Conservation (phyloP, 2,888 invertebrate species). For the Microplitis deprimator region DNA sequence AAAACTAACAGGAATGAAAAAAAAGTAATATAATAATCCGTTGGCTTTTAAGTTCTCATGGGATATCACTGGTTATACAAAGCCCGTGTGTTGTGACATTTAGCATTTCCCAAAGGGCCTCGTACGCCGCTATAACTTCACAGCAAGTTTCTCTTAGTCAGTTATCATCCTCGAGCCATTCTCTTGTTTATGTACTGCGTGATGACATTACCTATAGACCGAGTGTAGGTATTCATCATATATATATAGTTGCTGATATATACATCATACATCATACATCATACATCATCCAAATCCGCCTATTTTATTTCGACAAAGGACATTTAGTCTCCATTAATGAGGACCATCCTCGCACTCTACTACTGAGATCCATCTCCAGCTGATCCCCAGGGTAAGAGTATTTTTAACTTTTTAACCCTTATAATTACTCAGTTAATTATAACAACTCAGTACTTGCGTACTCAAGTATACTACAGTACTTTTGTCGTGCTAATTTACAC, state of each 20-base stretch:
- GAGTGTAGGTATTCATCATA: background rate
- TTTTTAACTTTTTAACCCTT: background rate
- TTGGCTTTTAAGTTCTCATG: conserved; percentile 64
- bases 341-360: no score
- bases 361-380: background rate
- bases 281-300: background rate
- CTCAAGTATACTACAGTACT: conserved; percentile 28
- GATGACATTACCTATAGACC: conserved; percentile 15
- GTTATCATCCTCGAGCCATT: conserved; percentile 14
- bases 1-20: conserved; percentile 54
- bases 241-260: no score
- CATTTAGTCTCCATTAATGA: background rate
- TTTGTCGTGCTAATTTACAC: conserved; percentile 57
- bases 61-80: conserved; percentile 51
- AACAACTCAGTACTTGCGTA: background rate
- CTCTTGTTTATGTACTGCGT: conserved; percentile 4
- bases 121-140: background rate
- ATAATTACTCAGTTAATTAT: conserved; percentile 7
- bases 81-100: conserved; percentile 67
- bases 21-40: conserved; percentile 67
- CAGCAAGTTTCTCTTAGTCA: conserved; percentile 15
- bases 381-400: background rate
- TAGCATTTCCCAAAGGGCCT: conserved; percentile 65
- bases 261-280: background rate
- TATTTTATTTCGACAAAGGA: conserved; percentile 8